Conservation (phyloP, 1,140 invertebrate species). For the Zaprionus kolodkinae region DNA sequence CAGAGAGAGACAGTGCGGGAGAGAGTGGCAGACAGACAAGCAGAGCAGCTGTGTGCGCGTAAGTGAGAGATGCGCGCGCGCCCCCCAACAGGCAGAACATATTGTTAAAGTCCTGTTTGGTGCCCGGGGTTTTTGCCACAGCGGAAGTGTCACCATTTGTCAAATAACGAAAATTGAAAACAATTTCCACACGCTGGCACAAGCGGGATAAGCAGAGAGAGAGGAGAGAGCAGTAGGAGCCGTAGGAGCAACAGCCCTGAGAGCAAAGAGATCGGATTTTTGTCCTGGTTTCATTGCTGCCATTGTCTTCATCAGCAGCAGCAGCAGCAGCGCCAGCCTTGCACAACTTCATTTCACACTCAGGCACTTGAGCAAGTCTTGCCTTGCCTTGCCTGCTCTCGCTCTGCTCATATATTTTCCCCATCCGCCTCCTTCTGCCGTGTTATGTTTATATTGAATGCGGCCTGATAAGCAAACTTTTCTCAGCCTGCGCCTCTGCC, state of each 20-base stretch:
- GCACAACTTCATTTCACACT: conserved; percentile 56
- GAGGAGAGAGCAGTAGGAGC: not conserved
- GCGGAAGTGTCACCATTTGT: conserved; percentile 84
- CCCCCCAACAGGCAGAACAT: conserved; percentile 53
- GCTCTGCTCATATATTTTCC: not conserved
- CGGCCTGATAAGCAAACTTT: conserved; percentile 59
- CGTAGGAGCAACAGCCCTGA: conserved; percentile 1
- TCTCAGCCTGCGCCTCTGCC: conserved; percentile 14
- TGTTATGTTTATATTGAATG: conserved; percentile 56
- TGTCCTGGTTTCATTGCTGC: conserved; percentile 23
- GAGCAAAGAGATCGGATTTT: conserved; percentile 46
- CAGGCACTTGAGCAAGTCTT: conserved; percentile 18
- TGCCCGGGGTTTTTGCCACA: conserved; percentile 63
- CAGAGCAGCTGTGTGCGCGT: conserved; percentile 4
- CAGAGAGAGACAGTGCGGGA: not conserved
- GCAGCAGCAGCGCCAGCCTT: conserved; percentile 16
- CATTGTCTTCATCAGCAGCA: conserved; percentile 56
- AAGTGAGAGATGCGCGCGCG: conserved; percentile 14
- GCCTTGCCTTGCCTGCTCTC: not conserved
- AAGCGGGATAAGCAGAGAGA: not conserved
- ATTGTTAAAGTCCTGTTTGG: conserved; percentile 70
- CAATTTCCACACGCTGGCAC: conserved; percentile 70
- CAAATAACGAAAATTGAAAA: conserved; percentile 84
- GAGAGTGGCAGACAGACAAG: conserved; percentile 1
- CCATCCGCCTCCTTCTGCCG: not conserved